Base-by-base conservation (phyloP, 2,888 invertebrate genomes). In the Euproctis similis region DNA sequence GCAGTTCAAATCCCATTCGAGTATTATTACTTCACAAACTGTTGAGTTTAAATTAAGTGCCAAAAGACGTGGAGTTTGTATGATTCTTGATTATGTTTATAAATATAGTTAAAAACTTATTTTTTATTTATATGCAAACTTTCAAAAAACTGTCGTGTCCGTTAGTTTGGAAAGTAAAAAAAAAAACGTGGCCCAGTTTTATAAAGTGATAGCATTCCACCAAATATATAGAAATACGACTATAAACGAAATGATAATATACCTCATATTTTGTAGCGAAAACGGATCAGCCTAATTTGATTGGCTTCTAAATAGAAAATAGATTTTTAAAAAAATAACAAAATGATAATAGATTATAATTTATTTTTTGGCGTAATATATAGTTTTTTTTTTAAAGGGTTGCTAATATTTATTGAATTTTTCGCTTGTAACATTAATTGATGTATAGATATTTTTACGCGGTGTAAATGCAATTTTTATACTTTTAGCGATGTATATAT, bases 181-280 rank as follows among this genome's bases (percentile, higher is more conserved):
- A n/a, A n/a, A n/a, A n/a, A n/a, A 36, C 26, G 34, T 28, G 36
- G 37, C 31, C 26, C 35, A 23, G 28, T 26, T 28, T 4, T 32
- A 28, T 12, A 43, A 36, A 39, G 24, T 48, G 30, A 48, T 45
- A 58, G 53, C 63, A 63, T 66, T 64, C 66, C 65, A 62, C 59
- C 59, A 60, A 64, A 60, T 47, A 53, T 34, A 41, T 30, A 36
- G 13, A 31, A 50, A n/a, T n/a, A n/a, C 26, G 41, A 39, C 39
- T 30, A 35, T 34, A 42, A 50, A 50, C 46, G 53, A 56, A 66
- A 52, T 54, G 47, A 57, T 63, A 59, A 73, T 66, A 73, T 78
- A 80, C 78, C 81, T 82, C 81, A 77, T 80, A 73, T 77, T 78
- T 67, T 64, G 73, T 80, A 81, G 78, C 59, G 45, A n/a, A n/a